These are phyloP conservation scores for Argya squamiceps DNA, from an alignment of 2,797 vertebrate genomes.

Conservation along the genomic window DNA sequence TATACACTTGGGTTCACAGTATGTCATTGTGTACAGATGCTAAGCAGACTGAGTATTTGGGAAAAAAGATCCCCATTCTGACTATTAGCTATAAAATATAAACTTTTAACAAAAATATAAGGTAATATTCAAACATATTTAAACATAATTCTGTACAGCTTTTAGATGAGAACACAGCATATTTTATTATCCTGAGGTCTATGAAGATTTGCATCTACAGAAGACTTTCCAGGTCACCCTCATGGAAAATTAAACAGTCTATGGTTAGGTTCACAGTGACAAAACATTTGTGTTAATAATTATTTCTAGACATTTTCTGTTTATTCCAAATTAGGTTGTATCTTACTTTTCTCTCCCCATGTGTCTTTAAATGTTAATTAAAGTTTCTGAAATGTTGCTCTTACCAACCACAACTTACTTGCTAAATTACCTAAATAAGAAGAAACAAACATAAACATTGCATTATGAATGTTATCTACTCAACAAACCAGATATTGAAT, in stretches of 20 bases:
- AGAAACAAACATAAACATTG: neutral
- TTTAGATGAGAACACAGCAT: neutral
- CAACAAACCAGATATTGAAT: neutral
- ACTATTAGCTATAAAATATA: neutral
- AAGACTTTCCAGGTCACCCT: neutral
- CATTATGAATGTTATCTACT: neutral
- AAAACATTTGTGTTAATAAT: neutral
- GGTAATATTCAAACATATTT: neutral
- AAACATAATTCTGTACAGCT: neutral
- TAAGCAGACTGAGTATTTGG: neutral
- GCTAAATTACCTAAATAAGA: neutral
- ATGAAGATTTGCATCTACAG: neutral
- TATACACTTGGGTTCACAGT: neutral
- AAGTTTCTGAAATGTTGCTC: constrained; percentile 6
- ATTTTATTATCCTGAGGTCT: neutral
- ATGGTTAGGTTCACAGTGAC: neutral
- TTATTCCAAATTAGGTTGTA: neutral
- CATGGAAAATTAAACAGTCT: neutral
- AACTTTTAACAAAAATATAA: neutral
- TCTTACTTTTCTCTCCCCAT: neutral
- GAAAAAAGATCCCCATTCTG: neutral
- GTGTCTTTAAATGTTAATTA: neutral
- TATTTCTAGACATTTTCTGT: neutral
- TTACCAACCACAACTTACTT: neutral
- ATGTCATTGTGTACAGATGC: neutral